phyloP scores from a whole-genome alignment of 2,797 vertebrate species.

The Enteromius afrohamiltoni region DNA sequence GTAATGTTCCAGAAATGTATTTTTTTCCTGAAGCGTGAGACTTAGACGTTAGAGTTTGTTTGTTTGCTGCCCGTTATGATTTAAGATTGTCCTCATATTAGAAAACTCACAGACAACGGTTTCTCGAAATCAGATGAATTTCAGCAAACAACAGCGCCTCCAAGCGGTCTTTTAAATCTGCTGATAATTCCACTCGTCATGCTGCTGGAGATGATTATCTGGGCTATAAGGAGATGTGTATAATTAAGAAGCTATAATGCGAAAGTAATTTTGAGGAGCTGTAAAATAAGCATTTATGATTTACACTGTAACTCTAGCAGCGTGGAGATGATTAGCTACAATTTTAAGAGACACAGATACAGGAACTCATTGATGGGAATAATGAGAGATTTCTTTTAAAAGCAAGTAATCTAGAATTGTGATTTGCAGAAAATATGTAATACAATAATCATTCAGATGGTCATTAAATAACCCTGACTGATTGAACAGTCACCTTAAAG shows the following conservation, averaged over 20 bases:
- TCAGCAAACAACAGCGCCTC: slow-evolving; percentile 40
- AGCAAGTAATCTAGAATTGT: not conserved
- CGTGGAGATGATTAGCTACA: slow-evolving; percentile 7
- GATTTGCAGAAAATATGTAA: not conserved
- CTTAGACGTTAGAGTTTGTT: not conserved
- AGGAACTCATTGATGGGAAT: slow-evolving; percentile 72
- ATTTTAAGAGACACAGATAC: slow-evolving; percentile 57
- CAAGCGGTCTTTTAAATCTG: slow-evolving; percentile 36
- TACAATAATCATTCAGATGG: not conserved
- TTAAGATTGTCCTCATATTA: not conserved
- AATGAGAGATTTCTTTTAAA: slow-evolving; percentile 67
- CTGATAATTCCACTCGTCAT: slow-evolving; percentile 38
- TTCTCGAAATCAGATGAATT: not conserved
- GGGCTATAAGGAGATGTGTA: slow-evolving; percentile 61
- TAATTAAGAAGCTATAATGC: slow-evolving; percentile 71
- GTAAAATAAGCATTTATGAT: slow-evolving; percentile 67
- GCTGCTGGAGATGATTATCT: slow-evolving; percentile 55
- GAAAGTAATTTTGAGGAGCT: slow-evolving; percentile 71
- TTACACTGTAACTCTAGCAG: not conserved
- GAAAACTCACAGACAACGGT: not conserved
- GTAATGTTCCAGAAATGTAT: not conserved
- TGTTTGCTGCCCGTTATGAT: not conserved
- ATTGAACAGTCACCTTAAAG: not conserved
- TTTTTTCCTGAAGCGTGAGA: not conserved
- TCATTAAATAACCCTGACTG: not conserved